These are phyloP conservation scores for Crotophaga sulcirostris DNA, from an alignment of 2,113 vertebrate species.

Conservation along the genomic window DNA sequence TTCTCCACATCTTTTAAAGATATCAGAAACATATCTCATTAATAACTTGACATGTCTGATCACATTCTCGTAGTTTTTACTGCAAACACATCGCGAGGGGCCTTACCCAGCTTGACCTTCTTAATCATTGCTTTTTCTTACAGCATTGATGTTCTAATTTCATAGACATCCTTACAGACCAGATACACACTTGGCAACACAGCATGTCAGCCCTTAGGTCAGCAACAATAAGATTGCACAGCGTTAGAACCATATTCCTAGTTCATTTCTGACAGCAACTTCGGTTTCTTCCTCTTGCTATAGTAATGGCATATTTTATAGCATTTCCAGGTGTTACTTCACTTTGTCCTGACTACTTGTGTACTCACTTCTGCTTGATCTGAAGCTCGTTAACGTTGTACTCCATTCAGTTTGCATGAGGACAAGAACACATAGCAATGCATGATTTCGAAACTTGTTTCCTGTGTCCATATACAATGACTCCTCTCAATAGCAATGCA, in stretches of 20 bases:
- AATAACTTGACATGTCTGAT: background rate
- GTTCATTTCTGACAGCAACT: background rate
- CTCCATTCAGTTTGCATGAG: background rate
- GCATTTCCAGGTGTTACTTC: background rate
- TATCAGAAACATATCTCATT: background rate
- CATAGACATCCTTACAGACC: background rate
- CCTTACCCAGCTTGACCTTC: background rate
- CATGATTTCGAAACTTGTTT: background rate
- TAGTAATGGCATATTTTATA: background rate
- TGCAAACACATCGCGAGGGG: background rate
- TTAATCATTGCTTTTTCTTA: constrained; percentile 26
- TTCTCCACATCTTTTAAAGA: background rate
- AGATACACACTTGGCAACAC: background rate
- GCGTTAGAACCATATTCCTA: background rate
- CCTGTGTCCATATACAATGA: background rate
- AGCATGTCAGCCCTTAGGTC: background rate
- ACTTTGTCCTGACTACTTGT: background rate
- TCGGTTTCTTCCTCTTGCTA: background rate
- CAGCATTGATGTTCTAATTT: background rate
- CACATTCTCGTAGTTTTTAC: background rate
- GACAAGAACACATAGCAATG: background rate
- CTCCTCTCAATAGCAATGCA: background rate
- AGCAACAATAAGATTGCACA: background rate
- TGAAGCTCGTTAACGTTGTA: background rate
- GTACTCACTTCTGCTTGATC: background rate